Conservation (phyloP, 2,888 invertebrate species). For the Cryptosula pallasiana region DNA sequence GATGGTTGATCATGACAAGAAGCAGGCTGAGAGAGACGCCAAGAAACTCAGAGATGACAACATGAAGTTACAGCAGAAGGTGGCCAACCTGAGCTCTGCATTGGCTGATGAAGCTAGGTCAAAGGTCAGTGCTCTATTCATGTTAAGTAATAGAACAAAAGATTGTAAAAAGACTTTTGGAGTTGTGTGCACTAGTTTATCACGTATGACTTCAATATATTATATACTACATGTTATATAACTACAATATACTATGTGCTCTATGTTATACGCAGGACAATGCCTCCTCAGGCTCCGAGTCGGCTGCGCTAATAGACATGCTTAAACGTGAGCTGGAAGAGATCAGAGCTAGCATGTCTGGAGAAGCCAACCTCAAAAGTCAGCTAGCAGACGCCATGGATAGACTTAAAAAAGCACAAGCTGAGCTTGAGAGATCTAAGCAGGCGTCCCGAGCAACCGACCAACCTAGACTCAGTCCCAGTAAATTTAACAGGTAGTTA, state of each 20-base stretch:
- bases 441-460: constrained; percentile 8
- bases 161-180: too few species aligned
- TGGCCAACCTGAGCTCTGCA: background rate
- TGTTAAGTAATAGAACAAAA: too few species aligned
- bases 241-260: too few species aligned
- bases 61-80: constrained; percentile 40
- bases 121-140: background rate
- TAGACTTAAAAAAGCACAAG: background rate
- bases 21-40: constrained; percentile 36
- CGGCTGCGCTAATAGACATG: constrained; percentile 33
- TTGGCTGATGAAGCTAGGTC: background rate
- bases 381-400: constrained; percentile 32
- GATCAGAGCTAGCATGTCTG: constrained; percentile 43
- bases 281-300: constrained; percentile 1
- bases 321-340: constrained; percentile 44
- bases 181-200: too few species aligned
- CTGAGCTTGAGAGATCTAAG: constrained; percentile 19
- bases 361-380: constrained; percentile 42
- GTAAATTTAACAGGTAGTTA: background rate
- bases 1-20: constrained; percentile 37
- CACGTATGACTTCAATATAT: too few species aligned
- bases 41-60: constrained; percentile 29
- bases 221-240: too few species aligned
- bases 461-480: constrained; percentile 13
- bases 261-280: background rate